Conservation (phyloP, 2,888 invertebrate genomes). For the Andrena bicolor region DNA sequence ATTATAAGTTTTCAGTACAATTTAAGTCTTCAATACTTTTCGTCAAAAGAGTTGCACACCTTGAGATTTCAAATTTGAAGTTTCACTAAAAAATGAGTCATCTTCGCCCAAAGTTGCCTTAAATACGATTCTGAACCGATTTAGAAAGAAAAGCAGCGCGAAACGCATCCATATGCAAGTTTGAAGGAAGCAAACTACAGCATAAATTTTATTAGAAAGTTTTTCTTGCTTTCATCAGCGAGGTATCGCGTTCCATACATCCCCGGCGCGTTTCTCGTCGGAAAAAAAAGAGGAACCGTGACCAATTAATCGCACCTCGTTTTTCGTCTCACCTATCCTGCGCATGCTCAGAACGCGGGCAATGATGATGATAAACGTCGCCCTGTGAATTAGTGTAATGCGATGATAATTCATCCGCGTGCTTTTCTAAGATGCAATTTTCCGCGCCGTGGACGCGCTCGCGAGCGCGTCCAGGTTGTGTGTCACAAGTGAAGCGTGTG, state of each 20-base stretch:
- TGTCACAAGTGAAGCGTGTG: conserved; percentile 53
- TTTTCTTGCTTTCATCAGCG: conserved; percentile 2
- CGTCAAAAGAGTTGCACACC: too few relatives aligned
- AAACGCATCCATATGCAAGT: background rate
- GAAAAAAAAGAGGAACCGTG: background rate
- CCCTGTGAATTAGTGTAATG: conserved; percentile 38
- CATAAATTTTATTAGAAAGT: conserved; percentile 31
- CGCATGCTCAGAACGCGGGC: background rate
- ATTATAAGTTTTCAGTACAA: too few relatives aligned
- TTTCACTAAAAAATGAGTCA: too few relatives aligned
- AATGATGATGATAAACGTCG: conserved; percentile 6
- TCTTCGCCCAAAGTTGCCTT: too few relatives aligned
- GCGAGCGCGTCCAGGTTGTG: conserved; percentile 26
- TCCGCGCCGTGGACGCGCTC: conserved; percentile 29
- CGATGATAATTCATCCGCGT: conserved; percentile 57
- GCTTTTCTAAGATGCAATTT: conserved; percentile 57
- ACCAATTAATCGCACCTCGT: conserved; percentile 22
- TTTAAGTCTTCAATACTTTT: too few relatives aligned
- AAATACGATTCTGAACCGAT: too few relatives aligned
- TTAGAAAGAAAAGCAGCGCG: background rate
- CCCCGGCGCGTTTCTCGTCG: background rate
- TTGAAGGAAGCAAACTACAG: background rate
- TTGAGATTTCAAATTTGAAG: too few relatives aligned
- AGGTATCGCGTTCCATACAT: background rate
- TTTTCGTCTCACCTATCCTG: background rate